phyloP scores from a whole-genome alignment of 2,888 invertebrate species.

The Thereva nobilitata region DNA sequence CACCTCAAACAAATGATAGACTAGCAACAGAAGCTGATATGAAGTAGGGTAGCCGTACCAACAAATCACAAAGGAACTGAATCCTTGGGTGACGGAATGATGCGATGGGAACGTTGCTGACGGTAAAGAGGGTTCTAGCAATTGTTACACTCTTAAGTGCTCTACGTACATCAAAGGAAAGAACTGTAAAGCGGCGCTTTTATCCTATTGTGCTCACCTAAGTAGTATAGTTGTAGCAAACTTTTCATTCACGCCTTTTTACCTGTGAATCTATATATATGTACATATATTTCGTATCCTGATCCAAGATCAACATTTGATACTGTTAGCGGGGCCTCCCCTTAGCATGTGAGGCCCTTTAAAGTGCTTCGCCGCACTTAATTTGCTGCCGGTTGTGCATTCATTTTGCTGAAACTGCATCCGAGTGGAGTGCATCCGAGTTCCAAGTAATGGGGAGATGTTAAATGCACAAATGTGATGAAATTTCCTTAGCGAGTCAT shows the following conservation, averaged over 20 bases:
- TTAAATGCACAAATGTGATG: conserved; percentile 13
- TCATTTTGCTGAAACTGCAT: conserved; percentile 11
- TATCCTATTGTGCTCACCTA: conserved; percentile 19
- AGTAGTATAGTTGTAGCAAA: conserved; percentile 15
- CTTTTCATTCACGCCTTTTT: conserved; percentile 35
- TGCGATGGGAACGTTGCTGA: conserved; percentile 31
- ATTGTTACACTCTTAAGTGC: conserved; percentile 10
- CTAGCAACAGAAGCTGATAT: not conserved
- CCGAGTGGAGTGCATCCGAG: conserved; percentile 19
- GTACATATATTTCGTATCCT: not conserved
- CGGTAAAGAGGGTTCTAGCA: conserved; percentile 24
- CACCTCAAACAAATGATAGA: conserved; percentile 10
- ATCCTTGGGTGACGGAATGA: conserved; percentile 34
- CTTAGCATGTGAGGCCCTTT: not conserved
- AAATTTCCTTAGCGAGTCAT: conserved; percentile 30
- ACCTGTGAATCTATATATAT: conserved; percentile 6
- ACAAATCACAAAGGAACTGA: conserved; percentile 10
- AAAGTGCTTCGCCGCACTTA: conserved; percentile 17
- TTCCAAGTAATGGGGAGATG: conserved; percentile 23
- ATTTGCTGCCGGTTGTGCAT: conserved; percentile 10
- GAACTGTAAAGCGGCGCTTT: conserved; percentile 14
- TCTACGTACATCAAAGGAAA: conserved; percentile 7
- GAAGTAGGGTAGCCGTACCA: not conserved
- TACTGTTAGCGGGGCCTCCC: conserved; percentile 20
- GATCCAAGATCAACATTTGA: conserved; percentile 32